These are phyloP conservation scores for Unio pictorum DNA, from an alignment of 2,888 invertebrate species.

Conservation along the genomic window DNA sequence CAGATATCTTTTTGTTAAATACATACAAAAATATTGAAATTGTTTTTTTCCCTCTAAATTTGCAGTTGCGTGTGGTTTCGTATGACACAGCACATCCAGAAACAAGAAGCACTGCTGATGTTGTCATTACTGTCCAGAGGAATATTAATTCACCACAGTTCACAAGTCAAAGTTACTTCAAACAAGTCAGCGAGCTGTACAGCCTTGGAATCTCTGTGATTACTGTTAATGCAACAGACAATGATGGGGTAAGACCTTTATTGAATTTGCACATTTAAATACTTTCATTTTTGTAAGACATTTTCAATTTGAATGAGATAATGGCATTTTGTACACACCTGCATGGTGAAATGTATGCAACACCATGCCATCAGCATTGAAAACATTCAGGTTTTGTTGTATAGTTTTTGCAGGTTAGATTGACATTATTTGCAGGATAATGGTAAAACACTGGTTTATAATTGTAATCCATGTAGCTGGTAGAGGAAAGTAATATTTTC, in stretches of 20 bases:
- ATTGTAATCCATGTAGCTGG: no score
- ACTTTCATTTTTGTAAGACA: no score
- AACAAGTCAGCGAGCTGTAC: slow-evolving; percentile 32
- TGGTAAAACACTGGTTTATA: no score
- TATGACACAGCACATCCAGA: slow-evolving; percentile 43
- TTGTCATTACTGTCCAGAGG: slow-evolving; percentile 49
- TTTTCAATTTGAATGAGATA: no score
- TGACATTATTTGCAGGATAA: no score
- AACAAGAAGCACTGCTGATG: slow-evolving; percentile 39
- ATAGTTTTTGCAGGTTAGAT: no score
- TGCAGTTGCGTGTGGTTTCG: slow-evolving; percentile 35
- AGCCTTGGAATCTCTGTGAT: slow-evolving; percentile 34
- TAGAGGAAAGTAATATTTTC: no score
- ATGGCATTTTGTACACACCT: no score
- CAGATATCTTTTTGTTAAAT: no score
- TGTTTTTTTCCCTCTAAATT: neutral
- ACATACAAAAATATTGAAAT: neutral
- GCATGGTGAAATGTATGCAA: no score
- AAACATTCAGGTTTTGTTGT: no score
- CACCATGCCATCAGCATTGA: no score
- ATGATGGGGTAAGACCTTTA: slow-evolving; percentile 34
- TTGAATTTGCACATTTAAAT: slow-evolving; percentile 1
- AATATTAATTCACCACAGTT: slow-evolving; percentile 48
- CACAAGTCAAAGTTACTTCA: slow-evolving; percentile 14
- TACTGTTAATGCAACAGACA: slow-evolving; percentile 43